Conservation (phyloP, 2,113 vertebrate species). For the Lipophrys pholis region DNA sequence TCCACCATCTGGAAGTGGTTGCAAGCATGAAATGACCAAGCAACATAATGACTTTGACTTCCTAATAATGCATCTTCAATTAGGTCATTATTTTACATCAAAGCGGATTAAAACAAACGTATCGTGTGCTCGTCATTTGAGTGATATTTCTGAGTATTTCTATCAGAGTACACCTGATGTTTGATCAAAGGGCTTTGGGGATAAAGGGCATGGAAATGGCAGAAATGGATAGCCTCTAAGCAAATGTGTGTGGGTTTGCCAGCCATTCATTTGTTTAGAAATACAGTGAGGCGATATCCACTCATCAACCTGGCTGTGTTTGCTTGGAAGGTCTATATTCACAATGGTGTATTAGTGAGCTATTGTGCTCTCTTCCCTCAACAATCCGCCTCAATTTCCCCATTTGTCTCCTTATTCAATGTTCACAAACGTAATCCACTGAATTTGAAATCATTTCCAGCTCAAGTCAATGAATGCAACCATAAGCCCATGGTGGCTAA, state of each 20-base stretch:
- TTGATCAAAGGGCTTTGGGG: conserved; percentile 35
- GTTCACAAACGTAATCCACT: conserved; percentile 66
- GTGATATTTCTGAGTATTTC: conserved; percentile 31
- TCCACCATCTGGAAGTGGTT: conserved; percentile 78
- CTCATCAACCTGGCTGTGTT: conserved; percentile 48
- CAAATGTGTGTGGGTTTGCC: conserved; percentile 23
- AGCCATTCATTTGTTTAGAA: conserved; percentile 47
- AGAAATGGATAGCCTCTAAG: conserved; percentile 39
- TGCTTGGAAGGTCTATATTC: conserved; percentile 34
- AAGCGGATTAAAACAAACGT: not conserved
- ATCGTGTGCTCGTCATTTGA: conserved; percentile 18
- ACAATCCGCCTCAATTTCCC: not conserved
- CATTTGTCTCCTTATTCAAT: conserved; percentile 56
- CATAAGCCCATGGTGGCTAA: conserved; percentile 62
- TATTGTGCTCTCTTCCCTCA: conserved; percentile 20
- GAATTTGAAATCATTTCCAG: conserved; percentile 75
- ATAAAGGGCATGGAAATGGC: conserved; percentile 42
- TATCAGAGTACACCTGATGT: conserved; percentile 34
- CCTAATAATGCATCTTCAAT: conserved; percentile 28
- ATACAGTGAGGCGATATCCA: conserved; percentile 37
- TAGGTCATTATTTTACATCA: conserved; percentile 23
- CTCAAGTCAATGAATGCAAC: conserved; percentile 71
- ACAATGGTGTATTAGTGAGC: conserved; percentile 23
- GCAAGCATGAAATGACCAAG: conserved; percentile 61
- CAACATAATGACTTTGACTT: conserved; percentile 48